These are phyloP conservation scores for Lineus longissimus DNA, from an alignment of 1,140 invertebrate species.

Conservation along the genomic window DNA sequence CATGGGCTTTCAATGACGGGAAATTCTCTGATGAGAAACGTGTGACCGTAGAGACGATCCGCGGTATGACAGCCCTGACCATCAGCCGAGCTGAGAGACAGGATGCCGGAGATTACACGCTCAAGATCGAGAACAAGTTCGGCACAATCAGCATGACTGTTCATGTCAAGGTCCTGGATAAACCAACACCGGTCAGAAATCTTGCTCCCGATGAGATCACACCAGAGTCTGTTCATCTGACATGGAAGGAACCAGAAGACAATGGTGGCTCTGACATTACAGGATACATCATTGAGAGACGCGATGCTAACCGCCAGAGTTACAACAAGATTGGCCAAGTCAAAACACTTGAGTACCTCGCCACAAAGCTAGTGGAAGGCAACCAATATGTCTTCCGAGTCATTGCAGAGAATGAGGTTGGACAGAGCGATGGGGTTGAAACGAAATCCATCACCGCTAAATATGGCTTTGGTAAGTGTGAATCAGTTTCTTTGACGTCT, in stretches of 20 bases:
- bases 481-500: not conserved
- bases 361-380: constrained; percentile 65
- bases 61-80: constrained; percentile 46
- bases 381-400: constrained; percentile 94
- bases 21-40: constrained; percentile 43
- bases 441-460: constrained; percentile 47
- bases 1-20: constrained; percentile 46
- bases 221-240: constrained; percentile 63
- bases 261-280: constrained; percentile 65
- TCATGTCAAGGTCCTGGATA: constrained; percentile 57
- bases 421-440: constrained; percentile 56
- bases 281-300: constrained; percentile 85
- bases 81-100: constrained; percentile 39
- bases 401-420: constrained; percentile 83
- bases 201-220: constrained; percentile 37
- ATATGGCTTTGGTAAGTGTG: constrained; percentile 42
- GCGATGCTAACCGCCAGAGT: constrained; percentile 78
- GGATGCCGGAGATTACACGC: constrained; percentile 47
- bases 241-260: constrained; percentile 71
- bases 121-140: constrained; percentile 45
- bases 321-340: constrained; percentile 85
- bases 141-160: constrained; percentile 43
- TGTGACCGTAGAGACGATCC: constrained; percentile 46
- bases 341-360: constrained; percentile 48
- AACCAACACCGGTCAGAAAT: constrained; percentile 37